Conservation (phyloP, 2,797 vertebrate species). For the Enteromius trimaculatus region DNA sequence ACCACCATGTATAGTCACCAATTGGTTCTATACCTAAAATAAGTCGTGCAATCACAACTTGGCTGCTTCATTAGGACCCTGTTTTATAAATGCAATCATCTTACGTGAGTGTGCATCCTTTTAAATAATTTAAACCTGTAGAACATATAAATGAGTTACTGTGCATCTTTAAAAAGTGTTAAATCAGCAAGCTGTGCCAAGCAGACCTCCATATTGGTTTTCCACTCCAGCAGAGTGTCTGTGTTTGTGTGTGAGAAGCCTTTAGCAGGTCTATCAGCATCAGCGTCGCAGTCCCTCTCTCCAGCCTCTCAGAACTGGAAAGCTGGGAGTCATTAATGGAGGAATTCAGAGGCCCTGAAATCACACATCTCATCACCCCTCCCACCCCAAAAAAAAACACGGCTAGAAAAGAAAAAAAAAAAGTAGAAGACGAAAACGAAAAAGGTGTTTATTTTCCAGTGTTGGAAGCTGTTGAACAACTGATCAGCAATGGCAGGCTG, state of each 20-base stretch:
- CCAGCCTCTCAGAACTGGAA: constrained; percentile 41
- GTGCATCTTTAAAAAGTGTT: not conserved
- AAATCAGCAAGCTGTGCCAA: not conserved
- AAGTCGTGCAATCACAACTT: not conserved
- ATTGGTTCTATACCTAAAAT: not conserved
- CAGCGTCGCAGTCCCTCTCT: constrained; percentile 38
- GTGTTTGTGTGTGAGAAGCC: constrained; percentile 27
- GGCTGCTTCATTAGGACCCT: not conserved
- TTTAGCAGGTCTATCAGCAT: constrained; percentile 35
- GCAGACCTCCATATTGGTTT: not conserved
- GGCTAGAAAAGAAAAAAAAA: not conserved
- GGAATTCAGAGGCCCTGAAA: constrained; percentile 65
- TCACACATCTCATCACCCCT: constrained; percentile 60
- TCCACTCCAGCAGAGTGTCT: not conserved
- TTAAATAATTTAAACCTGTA: not conserved
- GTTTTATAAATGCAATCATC: not conserved
- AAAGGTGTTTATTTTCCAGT: constrained; percentile 60
- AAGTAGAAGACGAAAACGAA: constrained; percentile 39
- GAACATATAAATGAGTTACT: not conserved
- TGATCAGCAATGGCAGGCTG: constrained; percentile 56
- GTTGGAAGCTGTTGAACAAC: constrained; percentile 53
- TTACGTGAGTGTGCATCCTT: not conserved
- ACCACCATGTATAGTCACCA: not conserved
- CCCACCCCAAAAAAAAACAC: constrained; percentile 36
- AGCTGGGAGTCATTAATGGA: constrained; percentile 65